Base-by-base conservation (phyloP, 2,797 vertebrate species). In the Chrosomus eos region DNA sequence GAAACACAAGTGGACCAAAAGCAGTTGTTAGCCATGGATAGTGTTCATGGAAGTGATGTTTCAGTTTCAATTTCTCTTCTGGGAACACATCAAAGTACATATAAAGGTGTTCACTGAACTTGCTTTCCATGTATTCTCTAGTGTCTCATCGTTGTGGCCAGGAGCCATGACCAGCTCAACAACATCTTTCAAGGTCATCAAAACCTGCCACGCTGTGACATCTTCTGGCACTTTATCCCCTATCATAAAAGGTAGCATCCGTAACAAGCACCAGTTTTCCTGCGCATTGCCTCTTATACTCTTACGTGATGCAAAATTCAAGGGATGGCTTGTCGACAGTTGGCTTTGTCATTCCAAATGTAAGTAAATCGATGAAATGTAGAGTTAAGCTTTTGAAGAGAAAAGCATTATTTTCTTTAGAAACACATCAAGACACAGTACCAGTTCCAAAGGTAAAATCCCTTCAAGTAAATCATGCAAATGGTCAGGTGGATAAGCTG, bases 391-490 rank as follows among this genome's bases (percentile, higher is more conserved):
- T 60, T 33, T 1, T 2, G 53, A n/a, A 77, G 53, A 77, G 33
- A 60, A 31, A 36, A 33, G 0, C 13, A 40, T 45, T 77, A n/a
- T 60, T 77, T 55, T 60, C 36, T 60, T 77, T 8, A 60, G 26
- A 8, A 77, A 26, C 53, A 26, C 23, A 40, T 60, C 13, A 5
- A 76, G 73, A 38, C 73, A 77, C 55, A 60, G 0, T 2, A 0
- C 66, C 28, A 88, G 19, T 66, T 90, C 85, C 23, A 87, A 21
- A 75, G 86, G 75, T 28, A 87, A 28, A 77, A 90, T 85, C 40
- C 70, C 87, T 85, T 88, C 81, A 79, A 89, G 81, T 8, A 89
- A 83, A 18, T 88, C 51, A 70, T 88, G 85, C 2, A 86, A 31
- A 13, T 66, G 51, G 84, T 88, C 86, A 68, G 86, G 79, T 72